Conservation (phyloP, 1,140 invertebrate genomes). For the Mycetomoellerius zeteki region DNA sequence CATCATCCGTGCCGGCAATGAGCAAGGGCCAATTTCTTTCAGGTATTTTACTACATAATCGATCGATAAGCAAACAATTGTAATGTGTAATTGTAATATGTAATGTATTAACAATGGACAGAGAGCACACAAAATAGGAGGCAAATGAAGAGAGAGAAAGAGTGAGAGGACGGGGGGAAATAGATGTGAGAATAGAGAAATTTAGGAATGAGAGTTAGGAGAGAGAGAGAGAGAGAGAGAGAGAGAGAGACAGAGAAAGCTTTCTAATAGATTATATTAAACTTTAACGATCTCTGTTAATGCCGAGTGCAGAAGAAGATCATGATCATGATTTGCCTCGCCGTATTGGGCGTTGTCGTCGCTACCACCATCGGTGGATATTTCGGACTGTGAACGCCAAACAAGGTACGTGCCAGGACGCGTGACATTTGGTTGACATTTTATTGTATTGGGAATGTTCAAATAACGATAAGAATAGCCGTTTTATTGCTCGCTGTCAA, state of each 20-base stretch:
- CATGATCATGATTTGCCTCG: slow-evolving; percentile 98
- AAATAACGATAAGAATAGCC: neutral
- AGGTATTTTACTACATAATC: slow-evolving; percentile 36
- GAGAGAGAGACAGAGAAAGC: neutral
- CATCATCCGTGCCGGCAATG: neutral
- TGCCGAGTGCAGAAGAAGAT: slow-evolving; percentile 98
- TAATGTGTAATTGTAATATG: slow-evolving; percentile 26
- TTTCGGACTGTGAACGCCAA: slow-evolving; percentile 87
- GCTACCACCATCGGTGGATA: slow-evolving; percentile 92
- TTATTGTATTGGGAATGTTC: slow-evolving; percentile 5
- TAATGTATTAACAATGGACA: slow-evolving; percentile 44
- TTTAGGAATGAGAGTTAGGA: neutral
- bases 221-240: too few species aligned
- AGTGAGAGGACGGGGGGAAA: slow-evolving; percentile 1
- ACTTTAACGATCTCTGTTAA: slow-evolving; percentile 82
- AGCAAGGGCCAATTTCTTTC: slow-evolving; percentile 58
- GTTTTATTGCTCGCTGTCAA: neutral
- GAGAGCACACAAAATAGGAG: slow-evolving; percentile 32
- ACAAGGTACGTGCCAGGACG: slow-evolving; percentile 76
- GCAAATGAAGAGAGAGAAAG: slow-evolving; percentile 73
- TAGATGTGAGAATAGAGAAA: slow-evolving; percentile 24
- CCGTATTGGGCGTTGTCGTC: slow-evolving; percentile 95
- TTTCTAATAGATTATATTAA: slow-evolving; percentile 72
- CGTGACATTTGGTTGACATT: slow-evolving; percentile 12
- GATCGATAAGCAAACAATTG: slow-evolving; percentile 37